Conservation (phyloP, 2,797 vertebrate genomes). For the Ctenopoma kingsleyae region DNA sequence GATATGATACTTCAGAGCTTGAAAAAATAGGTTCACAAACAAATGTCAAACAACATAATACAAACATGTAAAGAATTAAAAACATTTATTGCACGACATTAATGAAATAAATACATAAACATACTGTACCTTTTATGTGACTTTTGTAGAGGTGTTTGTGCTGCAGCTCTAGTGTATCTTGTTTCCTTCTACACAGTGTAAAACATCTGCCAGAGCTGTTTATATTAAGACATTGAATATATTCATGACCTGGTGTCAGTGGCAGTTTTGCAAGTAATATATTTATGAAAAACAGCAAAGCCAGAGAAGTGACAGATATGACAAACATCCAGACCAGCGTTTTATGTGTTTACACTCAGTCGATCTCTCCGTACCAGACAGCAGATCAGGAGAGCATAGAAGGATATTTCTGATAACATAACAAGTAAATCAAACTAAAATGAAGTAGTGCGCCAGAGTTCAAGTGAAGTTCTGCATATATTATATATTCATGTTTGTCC, state of each 20-base stretch:
- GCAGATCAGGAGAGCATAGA: neutral
- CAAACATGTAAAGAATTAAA: neutral
- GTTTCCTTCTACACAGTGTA: neutral
- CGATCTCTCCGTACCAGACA: neutral
- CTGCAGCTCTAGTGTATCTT: neutral
- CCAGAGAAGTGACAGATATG: neutral
- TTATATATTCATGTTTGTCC: too few relatives aligned
- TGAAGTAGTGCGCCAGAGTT: too few relatives aligned
- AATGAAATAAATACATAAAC: neutral
- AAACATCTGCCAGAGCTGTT: neutral
- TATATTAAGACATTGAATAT: neutral
- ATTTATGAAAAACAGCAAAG: slow-evolving; percentile 35
- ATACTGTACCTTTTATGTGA: slow-evolving; percentile 27
- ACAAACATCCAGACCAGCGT: neutral
- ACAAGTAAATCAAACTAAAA: too few relatives aligned
- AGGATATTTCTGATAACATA: neutral
- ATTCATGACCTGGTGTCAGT: neutral
- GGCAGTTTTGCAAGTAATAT: slow-evolving; percentile 37
- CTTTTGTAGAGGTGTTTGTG: neutral
- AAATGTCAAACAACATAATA: neutral
- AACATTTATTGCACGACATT: neutral
- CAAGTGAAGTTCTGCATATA: too few relatives aligned
- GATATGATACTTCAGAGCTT: neutral
- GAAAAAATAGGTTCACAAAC: neutral
- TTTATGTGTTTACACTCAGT: neutral